A percentile compares a stretch with the other conserved stretches of the same genome.
Conservation (phyloP, 2,888 invertebrate species). For the Agrochola macilenta region DNA sequence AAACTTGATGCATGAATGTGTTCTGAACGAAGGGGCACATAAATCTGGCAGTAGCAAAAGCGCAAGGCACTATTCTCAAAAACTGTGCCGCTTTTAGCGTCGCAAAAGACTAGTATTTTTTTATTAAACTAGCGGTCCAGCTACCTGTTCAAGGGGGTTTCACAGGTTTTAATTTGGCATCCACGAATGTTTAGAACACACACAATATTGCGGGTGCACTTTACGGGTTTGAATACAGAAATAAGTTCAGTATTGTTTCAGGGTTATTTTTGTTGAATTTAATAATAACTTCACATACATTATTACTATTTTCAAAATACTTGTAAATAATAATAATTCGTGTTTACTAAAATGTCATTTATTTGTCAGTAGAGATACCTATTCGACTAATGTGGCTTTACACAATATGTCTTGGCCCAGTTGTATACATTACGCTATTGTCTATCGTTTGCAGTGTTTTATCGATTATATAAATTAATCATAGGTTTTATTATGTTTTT, state of each 20-base stretch:
- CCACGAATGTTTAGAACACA: background rate
- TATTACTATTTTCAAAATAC: constrained; percentile 5
- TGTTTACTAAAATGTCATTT: constrained; percentile 41
- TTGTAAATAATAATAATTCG: constrained; percentile 20
- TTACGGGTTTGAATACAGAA: background rate
- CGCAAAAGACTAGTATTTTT: background rate
- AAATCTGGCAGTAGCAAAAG: background rate
- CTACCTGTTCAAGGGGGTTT: constrained; percentile 15
- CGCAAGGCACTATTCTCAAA: background rate
- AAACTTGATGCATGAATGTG: background rate
- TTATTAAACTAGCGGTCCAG: background rate
- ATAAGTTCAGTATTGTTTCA: background rate
- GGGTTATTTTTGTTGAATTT: background rate
- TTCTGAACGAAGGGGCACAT: background rate
- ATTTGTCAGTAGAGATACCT: constrained; percentile 38
- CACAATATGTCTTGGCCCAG: background rate
- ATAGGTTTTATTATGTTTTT: background rate
- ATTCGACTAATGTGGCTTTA: constrained; percentile 8
- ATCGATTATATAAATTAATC: background rate
- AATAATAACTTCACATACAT: constrained; percentile 2
- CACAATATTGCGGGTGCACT: background rate
- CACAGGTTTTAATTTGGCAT: background rate
- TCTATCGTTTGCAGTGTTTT: background rate
- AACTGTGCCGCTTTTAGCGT: background rate
- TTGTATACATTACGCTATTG: background rate